Percentiles rank a stretch among this genome's conserved stretches.
These are phyloP conservation scores for Synaphobranchus kaupii DNA, from an alignment of 2,797 vertebrate species.

Conservation along the genomic window DNA sequence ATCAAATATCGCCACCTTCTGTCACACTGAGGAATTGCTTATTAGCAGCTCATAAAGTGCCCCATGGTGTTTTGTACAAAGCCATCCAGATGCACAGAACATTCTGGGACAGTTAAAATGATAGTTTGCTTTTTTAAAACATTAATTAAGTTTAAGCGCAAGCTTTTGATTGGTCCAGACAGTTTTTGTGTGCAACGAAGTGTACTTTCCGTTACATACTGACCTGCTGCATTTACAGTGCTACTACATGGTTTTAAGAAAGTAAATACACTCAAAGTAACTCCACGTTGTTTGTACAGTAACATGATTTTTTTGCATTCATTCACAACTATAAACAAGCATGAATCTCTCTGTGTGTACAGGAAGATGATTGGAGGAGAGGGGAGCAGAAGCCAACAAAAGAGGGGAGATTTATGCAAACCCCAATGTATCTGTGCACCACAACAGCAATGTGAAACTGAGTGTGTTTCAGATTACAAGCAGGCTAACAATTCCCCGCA, in stretches of 20 bases:
- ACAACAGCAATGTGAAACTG: not conserved
- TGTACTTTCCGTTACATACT: too few species aligned
- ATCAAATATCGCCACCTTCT: not conserved
- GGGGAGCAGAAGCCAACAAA: constrained; percentile 34
- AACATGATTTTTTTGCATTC: too few species aligned
- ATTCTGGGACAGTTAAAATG: not conserved
- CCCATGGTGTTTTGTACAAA: not conserved
- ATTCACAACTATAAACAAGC: too few species aligned
- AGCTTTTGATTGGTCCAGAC: too few species aligned
- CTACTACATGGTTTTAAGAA: too few species aligned
- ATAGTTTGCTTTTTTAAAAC: not conserved
- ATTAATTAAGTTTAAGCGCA: too few species aligned
- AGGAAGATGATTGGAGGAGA: constrained; percentile 35
- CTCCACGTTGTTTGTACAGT: too few species aligned
- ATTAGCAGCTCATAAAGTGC: not conserved
- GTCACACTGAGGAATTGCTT: not conserved
- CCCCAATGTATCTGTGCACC: constrained; percentile 14
- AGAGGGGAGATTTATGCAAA: constrained; percentile 21
- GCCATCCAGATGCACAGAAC: not conserved
- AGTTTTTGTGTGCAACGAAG: too few species aligned
- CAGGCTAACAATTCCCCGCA: not conserved
- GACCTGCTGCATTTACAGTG: too few species aligned
- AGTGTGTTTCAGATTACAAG: not conserved
- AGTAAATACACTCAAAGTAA: too few species aligned
- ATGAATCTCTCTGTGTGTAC: too few species aligned